A percentile compares a stretch with the other conserved stretches of the same genome.
phyloP scores from a whole-genome alignment of 2,888 invertebrate genomes.

The Lypha dubia region DNA sequence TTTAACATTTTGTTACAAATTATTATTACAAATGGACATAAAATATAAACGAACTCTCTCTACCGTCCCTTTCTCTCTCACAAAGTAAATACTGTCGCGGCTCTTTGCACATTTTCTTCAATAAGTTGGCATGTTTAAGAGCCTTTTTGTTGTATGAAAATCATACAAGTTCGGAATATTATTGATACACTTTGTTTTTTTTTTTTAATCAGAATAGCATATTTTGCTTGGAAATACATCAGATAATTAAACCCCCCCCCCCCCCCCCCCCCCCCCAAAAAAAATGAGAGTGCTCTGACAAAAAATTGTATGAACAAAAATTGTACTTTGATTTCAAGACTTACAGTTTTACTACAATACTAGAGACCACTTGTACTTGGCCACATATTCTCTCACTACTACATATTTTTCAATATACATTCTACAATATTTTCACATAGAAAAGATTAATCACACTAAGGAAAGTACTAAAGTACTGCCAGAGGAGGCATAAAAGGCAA shows the following conservation, averaged over 20 bases:
- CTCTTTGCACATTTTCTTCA: neutral
- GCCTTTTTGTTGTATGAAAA: neutral
- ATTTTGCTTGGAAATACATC: too few relatives aligned
- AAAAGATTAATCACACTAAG: neutral
- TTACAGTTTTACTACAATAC: neutral
- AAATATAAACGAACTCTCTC: neutral
- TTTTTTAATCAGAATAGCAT: too few relatives aligned
- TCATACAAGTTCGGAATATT: too few relatives aligned
- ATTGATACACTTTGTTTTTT: too few relatives aligned
- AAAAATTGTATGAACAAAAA: neutral
- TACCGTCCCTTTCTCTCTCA: too few relatives aligned
- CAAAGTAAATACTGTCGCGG: too few relatives aligned
- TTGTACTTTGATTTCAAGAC: neutral
- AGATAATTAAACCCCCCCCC: too few relatives aligned
- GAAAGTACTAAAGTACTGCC: constrained; percentile 17
- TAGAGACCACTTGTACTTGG: too few relatives aligned
- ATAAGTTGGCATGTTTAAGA: neutral
- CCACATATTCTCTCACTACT: neutral
- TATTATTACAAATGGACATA: constrained; percentile 28
- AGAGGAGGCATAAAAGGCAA: constrained; percentile 23
- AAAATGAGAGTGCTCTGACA: too few relatives aligned
- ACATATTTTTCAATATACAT: constrained; percentile 5
- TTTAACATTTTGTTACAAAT: constrained; percentile 50
- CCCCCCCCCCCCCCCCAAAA: too few relatives aligned
- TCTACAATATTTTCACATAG: neutral